Evolutionary conservation across 2,888 invertebrate species (phyloP), one percentile per base, ranked within the genome.

Genomic region (Andrena bicolor): DNA sequence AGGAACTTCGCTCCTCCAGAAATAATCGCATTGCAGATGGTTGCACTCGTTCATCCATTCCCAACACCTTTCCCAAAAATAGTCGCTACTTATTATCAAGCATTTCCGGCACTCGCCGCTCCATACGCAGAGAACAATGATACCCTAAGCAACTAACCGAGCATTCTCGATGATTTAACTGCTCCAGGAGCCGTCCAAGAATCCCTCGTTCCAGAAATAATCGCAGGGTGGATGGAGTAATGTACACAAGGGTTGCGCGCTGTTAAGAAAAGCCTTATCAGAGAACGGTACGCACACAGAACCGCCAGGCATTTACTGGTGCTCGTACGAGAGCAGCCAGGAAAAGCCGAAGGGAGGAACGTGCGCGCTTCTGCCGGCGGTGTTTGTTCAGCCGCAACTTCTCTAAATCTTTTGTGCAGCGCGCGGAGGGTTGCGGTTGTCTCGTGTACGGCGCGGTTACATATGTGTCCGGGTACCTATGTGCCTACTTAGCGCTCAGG

Each of bases 321-420:
- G 77, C 58, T 61, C 75, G 68, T 66, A 23, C 32, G 58, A 68
- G 58, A 68, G 58, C 71, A 51, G 26, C 78, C 76, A 83, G 87
- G 85, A 86, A 88, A 88, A 88, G 86, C 88, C 82, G 83, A 85
- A 85, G 87, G 89, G 87, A 89, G 88, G 86, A 89, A 87, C 87
- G 88, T 88, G 88, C 90, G 90, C 87, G 90, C 87, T 88, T 89
- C 89, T 87, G 88, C 86, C 86, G 88, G 84, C 86, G 88, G 87
- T 93, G 93, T 93, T 94, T 94, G 91, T 94, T 93, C 93, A 94
- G 93, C 93, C 93, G 93, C 93, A 91, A 93, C 93, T 93, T 93
- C 92, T 93, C 92, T 92, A 92, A 91, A 93, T 93, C 93, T 93
- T 93, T 94, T 93, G 93, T 93, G 87, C 86, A 75, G 64, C 78